Base-by-base conservation (phyloP, 2,888 invertebrate genomes). In the Micoletzkya japonica region DNA sequence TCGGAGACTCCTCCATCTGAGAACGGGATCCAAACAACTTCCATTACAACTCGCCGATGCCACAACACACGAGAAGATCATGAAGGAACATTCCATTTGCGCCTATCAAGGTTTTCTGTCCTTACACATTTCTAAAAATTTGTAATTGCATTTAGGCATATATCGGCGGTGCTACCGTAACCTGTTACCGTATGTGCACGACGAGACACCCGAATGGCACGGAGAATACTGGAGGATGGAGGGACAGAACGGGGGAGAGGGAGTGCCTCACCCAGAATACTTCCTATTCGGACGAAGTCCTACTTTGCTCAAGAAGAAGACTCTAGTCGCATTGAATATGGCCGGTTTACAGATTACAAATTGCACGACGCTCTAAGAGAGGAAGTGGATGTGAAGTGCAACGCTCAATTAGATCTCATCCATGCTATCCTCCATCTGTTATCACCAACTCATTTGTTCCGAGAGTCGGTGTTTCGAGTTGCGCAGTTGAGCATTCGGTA, bases 121-220 rank as follows among this genome's bases (percentile, higher is more conserved):
- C 34, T 26, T 14, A 34, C 3, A 36, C 20, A n/a, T 17, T 20
- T 57, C 44, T 59, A 30, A 26, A 7, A 39, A 70, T n/a, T n/a
- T n/a, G n/a, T 30, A 17, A 37, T 66, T 30, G 17, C 44, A 52
- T 73, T 67, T 63, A 83, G 83, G 83, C 30, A 77, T 83, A 64
- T 83, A 83, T 70, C 81, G 81, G 30, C 81, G 83, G 24, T 77
- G 76, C 68, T 83, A 83, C 74, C 79, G 81, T 26, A 76, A 78
- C 28, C 75, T 83, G 49, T 73, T 83, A 30, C 76, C 76, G 14
- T 78, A 81, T 59, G 80, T 82, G 56, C 82, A 83, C 71, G 74
- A 74, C 64, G 77, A 79, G 68, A 83, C 83, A 28, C 77, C 82
- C n/a, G 76, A 79, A 68, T 79, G 80, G 75, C 83, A 83, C 59